These are phyloP conservation scores for Megamerina dolium DNA, from an alignment of 2,888 invertebrate species.

Conservation along the genomic window DNA sequence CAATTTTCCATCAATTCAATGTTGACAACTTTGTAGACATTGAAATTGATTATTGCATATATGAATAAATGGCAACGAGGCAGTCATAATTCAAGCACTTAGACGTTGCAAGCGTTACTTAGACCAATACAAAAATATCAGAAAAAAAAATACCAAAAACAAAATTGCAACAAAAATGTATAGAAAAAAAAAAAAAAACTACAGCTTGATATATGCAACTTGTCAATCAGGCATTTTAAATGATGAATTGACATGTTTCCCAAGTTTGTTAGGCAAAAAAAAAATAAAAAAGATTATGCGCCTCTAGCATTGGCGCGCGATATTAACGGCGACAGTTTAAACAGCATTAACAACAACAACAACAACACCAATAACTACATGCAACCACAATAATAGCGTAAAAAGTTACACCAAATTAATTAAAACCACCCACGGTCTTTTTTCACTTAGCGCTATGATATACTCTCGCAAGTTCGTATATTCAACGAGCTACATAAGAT, in stretches of 20 bases:
- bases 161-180: not conserved
- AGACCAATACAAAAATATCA: too few species aligned
- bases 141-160: not conserved
- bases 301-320: too few species aligned
- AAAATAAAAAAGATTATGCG: too few species aligned
- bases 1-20: too few species aligned
- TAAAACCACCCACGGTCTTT: slow-evolving; percentile 30
- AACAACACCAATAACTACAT: not conserved
- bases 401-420: slow-evolving; percentile 37
- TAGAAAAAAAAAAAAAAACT: not conserved
- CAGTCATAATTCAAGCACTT: too few species aligned
- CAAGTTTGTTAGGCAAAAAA: slow-evolving; percentile 18
- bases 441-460: too few species aligned
- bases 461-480: too few species aligned
- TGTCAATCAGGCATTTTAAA: slow-evolving; percentile 40
- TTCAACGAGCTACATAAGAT: too few species aligned
- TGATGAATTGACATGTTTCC: slow-evolving; percentile 37
- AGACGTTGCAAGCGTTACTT: too few species aligned
- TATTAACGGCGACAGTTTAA: not conserved
- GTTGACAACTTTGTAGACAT: too few species aligned
- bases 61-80: too few species aligned
- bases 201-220: slow-evolving; percentile 31
- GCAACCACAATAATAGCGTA: slow-evolving; percentile 5
- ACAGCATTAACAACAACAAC: not conserved
- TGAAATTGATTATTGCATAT: too few species aligned